Evolutionary conservation across 2,797 vertebrate species (phyloP), one percentile per base, ranked within the genome.

Genomic region (Periophthalmus magnuspinnatus): DNA sequence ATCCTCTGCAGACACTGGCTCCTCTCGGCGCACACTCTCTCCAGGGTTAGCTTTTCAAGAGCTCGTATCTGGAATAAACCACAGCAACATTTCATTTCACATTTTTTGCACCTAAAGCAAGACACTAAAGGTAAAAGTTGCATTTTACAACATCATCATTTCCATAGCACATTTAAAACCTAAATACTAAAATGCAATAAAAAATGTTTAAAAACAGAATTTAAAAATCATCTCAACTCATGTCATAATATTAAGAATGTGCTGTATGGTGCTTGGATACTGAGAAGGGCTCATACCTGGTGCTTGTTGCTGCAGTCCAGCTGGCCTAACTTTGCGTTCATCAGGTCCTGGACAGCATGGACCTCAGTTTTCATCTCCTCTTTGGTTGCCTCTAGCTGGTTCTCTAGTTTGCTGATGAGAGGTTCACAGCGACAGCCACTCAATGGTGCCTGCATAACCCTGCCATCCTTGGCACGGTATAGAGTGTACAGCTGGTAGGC

Each of bases 371-470:
- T 96, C 87, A 99, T 95, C 90, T 98, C 97, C 89, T 99, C 97
- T 87, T 98, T 95, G 0, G 96, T 95, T 68, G 97, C 97, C 84
- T 96, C 95, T 84, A 99, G 83, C 87, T 97, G 96, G 88, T 98
- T 98, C 89, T 97, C 97, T 88, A 99, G 91, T 89, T 97, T 98
- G 81, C 83, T 94, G 91, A 99, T 94, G 13, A 99, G 94, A 55
- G 97, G 97, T 76, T 99, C 96, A 76, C 97, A 99, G 66, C 97
- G 95, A 87, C 97, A 99, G 83, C 97, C 97, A 6, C 96, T 95
- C 84, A 99, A 92, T 0, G 97, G 97, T 32, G 97, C 97, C 97
- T 99, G 97, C 97, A 98, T 98, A 88, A 99, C 92, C 86, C 96
- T 98, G 8, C 97, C 97, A 0, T 98, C 94, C 85, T 96, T 95